Evolutionary conservation across 2,888 invertebrate species (phyloP).

Genomic region (Anagyrus pseudococci): DNA sequence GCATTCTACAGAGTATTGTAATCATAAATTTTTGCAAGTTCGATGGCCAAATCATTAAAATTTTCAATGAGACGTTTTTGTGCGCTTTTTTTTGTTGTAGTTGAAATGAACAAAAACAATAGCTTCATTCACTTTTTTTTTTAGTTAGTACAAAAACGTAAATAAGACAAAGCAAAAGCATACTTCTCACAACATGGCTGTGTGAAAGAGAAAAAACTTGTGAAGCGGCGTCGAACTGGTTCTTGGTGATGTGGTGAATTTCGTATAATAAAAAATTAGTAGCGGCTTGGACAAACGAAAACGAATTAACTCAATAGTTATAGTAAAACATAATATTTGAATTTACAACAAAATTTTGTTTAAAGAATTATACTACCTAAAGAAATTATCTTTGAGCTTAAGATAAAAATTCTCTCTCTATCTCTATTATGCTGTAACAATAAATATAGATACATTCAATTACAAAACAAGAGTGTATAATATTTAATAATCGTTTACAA

Average conservation of each 20-base stretch:
- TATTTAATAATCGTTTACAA: too few species aligned
- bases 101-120: constrained; percentile 1
- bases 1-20: constrained; percentile 1
- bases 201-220: constrained; percentile 45
- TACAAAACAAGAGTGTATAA: too few species aligned
- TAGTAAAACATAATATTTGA: background rate
- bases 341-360: too few species aligned
- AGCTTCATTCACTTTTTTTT: constrained; percentile 1
- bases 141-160: constrained; percentile 43
- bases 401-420: too few species aligned
- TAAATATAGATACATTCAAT: too few species aligned
- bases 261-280: constrained; percentile 33
- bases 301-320: constrained; percentile 22
- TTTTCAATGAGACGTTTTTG: constrained; percentile 6
- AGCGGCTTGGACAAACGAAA: constrained; percentile 29
- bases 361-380: too few species aligned
- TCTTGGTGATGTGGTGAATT: constrained; percentile 29
- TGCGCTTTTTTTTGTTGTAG: background rate
- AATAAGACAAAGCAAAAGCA: constrained; percentile 57
- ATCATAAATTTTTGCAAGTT: constrained; percentile 20
- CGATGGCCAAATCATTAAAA: constrained; percentile 22
- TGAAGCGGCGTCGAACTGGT: constrained; percentile 35
- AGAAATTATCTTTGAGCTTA: too few species aligned
- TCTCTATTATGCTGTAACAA: too few species aligned
- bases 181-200: constrained; percentile 63